Base-by-base conservation (phyloP, 2,888 invertebrate species). In the Microplitis deprimator region DNA sequence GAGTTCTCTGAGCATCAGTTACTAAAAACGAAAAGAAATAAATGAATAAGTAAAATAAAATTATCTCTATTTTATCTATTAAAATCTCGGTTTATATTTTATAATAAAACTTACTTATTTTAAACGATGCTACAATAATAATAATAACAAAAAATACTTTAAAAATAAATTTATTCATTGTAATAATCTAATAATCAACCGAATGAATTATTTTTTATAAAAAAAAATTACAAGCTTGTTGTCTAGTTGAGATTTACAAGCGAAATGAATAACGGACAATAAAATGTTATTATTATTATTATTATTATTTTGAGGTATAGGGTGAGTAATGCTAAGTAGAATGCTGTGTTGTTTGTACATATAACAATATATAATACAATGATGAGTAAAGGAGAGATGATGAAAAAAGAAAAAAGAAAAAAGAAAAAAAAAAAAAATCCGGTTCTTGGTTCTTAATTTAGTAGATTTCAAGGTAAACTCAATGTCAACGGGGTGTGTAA, bases 1-100 rank as follows among this genome's bases (percentile, higher is more conserved):
- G 97, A 0, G 96, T 96, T 81, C 96, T 91, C 87, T 96, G 96
- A 41, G 92, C 92, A 50, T 50, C 8, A 50, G 50, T 50, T 6
- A 50, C 50, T 50, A 50, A 50, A 50, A 50, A 10, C 1, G 6
- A 50, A 50, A 50, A 50, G 0, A 50, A 50, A 6, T 1, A 20
- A 20, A 17, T 1, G 1, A 17, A 17, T 20, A 20, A 20, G 20
- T 20, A 20, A 29, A 29, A 29, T 29, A 29, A 29, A 29, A 29
- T 29, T 29, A 29, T 20, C 20, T 20, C 20, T 20, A 1, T 20
- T 1, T 20, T 20, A 20, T 4, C 29, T 29, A 29, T 29, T 29
- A 4, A 29, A 29, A 29, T 29, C 29, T 29, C 0, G 3, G 29
- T 29, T 29, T 29, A 29, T 29, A 29, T 4, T 29, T 29, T 29